A percentile compares a stretch with the other conserved stretches of the same genome.
Evolutionary conservation across 2,888 invertebrate genomes (phyloP).

Genomic region (Pelosia muscerda): DNA sequence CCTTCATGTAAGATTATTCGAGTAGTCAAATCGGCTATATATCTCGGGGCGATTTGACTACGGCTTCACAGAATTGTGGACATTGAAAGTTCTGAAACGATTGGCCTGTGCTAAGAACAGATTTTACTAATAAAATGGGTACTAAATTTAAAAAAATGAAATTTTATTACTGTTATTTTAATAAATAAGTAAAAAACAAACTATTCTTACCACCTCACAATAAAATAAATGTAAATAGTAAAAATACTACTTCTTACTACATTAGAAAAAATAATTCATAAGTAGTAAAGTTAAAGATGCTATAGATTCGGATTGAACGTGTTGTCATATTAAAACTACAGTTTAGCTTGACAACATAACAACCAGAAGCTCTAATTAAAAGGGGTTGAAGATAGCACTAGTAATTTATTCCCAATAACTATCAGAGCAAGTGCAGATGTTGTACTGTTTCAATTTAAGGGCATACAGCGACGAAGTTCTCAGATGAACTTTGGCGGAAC

Average conservation of each 20-base stretch:
- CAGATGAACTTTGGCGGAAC: conserved; percentile 79
- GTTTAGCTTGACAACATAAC: background rate
- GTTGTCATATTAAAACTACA: background rate
- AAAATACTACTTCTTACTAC: too few relatives aligned
- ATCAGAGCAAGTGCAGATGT: conserved; percentile 81
- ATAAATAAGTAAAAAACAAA: too few relatives aligned
- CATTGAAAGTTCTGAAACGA: background rate
- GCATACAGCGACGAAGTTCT: conserved; percentile 74
- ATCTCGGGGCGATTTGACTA: too few relatives aligned
- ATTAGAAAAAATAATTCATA: background rate
- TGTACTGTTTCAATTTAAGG: conserved; percentile 85
- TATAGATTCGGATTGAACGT: background rate
- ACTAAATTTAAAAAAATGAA: too few relatives aligned
- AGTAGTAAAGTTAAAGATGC: background rate
- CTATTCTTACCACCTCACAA: too few relatives aligned
- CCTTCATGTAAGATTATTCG: background rate
- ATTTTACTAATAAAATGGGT: background rate
- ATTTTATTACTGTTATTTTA: too few relatives aligned
- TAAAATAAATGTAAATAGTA: background rate
- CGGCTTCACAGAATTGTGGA: background rate
- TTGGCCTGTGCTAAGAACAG: background rate
- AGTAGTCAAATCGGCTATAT: background rate
- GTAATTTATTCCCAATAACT: conserved; percentile 78
- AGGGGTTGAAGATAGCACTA: conserved; percentile 43
- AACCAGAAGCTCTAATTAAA: conserved; percentile 18